phyloP scores from a whole-genome alignment of 2,797 vertebrate species.

The Xerus rutilus region DNA sequence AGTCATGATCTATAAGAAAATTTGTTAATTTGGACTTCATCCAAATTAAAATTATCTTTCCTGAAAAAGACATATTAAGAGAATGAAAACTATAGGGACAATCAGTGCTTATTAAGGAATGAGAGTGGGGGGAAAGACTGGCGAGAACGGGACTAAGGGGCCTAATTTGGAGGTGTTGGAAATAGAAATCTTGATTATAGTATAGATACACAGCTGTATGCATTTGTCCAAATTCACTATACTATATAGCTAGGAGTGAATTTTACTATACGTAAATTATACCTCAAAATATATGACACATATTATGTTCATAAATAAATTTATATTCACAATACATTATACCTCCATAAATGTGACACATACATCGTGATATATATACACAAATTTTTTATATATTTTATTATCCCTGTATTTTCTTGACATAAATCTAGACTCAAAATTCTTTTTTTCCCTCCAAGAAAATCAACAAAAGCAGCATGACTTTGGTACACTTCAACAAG shows the following conservation, averaged over 20 bases:
- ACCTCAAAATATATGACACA: neutral
- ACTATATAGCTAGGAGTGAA: neutral
- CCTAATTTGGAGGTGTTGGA: neutral
- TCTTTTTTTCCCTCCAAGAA: conserved; percentile 1
- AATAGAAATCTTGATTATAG: neutral
- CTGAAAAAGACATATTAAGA: neutral
- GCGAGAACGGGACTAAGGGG: neutral
- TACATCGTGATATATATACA: neutral
- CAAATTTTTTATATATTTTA: neutral
- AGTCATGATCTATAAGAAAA: neutral
- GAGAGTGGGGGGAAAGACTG: neutral
- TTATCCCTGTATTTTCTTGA: neutral
- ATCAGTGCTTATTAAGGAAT: too few species aligned
- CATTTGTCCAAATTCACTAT: neutral
- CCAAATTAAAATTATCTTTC: neutral
- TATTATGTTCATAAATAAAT: too few species aligned
- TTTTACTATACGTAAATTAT: neutral
- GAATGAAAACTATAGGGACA: neutral
- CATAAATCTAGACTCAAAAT: neutral
- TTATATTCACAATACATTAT: neutral
- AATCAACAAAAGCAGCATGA: neutral
- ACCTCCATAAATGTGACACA: neutral
- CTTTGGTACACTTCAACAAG: conserved; percentile 21
- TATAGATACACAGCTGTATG: neutral
- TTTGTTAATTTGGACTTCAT: neutral